Base-by-base conservation (phyloP, 2,888 invertebrate genomes). In the Tenthredo notha region DNA sequence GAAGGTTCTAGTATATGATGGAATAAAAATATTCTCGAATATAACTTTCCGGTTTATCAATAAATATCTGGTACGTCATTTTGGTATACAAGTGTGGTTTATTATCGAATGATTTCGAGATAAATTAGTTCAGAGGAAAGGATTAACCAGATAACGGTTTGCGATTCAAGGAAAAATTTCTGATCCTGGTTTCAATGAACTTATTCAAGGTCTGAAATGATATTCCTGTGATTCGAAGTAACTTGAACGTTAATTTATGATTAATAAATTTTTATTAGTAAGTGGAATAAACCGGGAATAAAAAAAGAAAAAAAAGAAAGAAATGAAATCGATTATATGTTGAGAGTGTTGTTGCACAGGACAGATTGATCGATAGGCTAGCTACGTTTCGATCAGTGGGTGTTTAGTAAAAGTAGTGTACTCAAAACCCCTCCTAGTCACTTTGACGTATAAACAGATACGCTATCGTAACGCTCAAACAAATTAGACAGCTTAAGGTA, bases 351-450 rank as follows among this genome's bases (percentile, higher is more conserved):
- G 21, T 67, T 29, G 25, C 25, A 33, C 2, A 6, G 33, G 67
- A 67, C 67, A 67, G 67, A 67, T 67, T 67, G 67, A 67, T 67
- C 67, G 67, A 67, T 67, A 25, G 67, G 33, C 33, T 67, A 15
- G 33, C 33, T 67, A 15, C 29, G 29, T 33, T 67, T 33, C 18
- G 67, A 67, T 67, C 33, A 67, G 67, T 67, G 18, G 67, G 67
- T 33, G 67, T 67, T 67, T 67, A 33, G 67, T 67, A 67, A 67
- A 33, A 67, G 67, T 67, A 33, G 67, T 33, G 18, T 67, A 67
- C 33, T 33, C 4, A 33, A 67, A 18, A 67, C 29, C 29, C 67
- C 67, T 33, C 67, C 67, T 33, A 9, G 18, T 18, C 9, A 25
- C 33, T 33, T 67, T 33, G 33, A 67, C 47, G 77, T 33, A 67